Evolutionary conservation across 2,797 vertebrate species (phyloP).

Genomic region (Anguilla marmorata): DNA sequence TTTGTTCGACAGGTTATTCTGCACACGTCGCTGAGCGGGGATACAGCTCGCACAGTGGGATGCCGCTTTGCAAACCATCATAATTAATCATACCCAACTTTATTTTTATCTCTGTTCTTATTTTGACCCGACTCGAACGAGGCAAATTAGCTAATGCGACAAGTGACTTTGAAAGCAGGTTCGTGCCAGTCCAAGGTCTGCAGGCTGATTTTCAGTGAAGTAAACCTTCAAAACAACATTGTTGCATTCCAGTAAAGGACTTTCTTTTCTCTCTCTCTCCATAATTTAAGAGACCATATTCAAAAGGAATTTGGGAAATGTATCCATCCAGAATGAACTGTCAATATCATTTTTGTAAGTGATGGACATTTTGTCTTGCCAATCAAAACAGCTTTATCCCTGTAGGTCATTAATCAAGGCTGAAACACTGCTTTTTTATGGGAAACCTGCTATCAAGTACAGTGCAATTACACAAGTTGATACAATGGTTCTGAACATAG

Average conservation of each 20-base stretch:
- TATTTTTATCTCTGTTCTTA: slow-evolving; percentile 12
- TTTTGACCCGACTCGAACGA: background rate
- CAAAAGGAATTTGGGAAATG: slow-evolving; percentile 49
- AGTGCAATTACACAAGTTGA: background rate
- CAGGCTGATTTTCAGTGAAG: background rate
- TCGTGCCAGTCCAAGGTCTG: background rate
- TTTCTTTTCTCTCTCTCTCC: slow-evolving; percentile 41
- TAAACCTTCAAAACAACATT: background rate
- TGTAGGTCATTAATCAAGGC: slow-evolving; percentile 45
- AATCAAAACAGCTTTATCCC: slow-evolving; percentile 47
- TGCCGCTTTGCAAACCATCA: background rate
- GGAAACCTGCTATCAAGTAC: background rate
- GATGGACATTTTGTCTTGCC: slow-evolving; percentile 48
- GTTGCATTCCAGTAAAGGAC: slow-evolving; percentile 41
- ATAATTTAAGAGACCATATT: slow-evolving; percentile 49
- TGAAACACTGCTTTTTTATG: background rate
- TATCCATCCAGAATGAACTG: slow-evolving; percentile 50
- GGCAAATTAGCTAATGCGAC: slow-evolving; percentile 12
- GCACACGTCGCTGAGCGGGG: background rate
- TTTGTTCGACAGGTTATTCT: background rate
- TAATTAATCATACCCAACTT: slow-evolving; percentile 6
- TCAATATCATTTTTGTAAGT: slow-evolving; percentile 45
- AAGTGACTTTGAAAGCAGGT: background rate
- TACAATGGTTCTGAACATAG: background rate
- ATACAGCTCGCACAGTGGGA: background rate